A percentile compares a stretch with the other conserved stretches of the same genome.
These are phyloP conservation scores for Drosophila murphyi DNA, from an alignment of 1,140 invertebrate species.

Conservation along the genomic window DNA sequence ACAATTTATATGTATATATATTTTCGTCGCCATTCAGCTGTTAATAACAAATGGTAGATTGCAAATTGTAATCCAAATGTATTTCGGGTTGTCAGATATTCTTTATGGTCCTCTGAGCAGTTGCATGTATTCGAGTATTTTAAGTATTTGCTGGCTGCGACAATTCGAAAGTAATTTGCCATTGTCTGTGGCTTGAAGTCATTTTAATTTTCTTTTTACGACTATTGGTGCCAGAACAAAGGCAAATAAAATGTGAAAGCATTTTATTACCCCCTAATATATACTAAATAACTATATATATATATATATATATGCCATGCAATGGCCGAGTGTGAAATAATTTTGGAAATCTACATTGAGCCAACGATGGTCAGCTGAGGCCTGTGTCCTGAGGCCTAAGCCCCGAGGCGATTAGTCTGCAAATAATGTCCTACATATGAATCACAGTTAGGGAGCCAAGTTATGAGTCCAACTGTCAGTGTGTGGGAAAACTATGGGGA, in stretches of 20 bases:
- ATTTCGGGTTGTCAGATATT: constrained; percentile 28
- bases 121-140: background rate
- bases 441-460: constrained; percentile 58
- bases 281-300: constrained; percentile 5
- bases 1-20: constrained; percentile 4
- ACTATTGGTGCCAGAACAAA: background rate
- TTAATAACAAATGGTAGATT: constrained; percentile 59
- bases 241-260: constrained; percentile 23
- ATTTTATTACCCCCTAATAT: constrained; percentile 30
- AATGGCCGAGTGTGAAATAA: constrained; percentile 19
- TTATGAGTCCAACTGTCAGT: constrained; percentile 44
- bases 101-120: constrained; percentile 5
- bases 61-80: constrained; percentile 53
- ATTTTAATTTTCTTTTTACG: constrained; percentile 22
- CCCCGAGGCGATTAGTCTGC: constrained; percentile 28
- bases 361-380: constrained; percentile 11
- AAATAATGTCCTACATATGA: constrained; percentile 54
- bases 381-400: constrained; percentile 1
- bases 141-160: constrained; percentile 17
- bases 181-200: constrained; percentile 24
- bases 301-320: background rate
- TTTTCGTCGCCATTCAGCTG: constrained; percentile 46
- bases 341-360: constrained; percentile 11
- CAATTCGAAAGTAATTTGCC: constrained; percentile 38
- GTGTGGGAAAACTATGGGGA: constrained; percentile 24